phyloP scores from a whole-genome alignment of 2,797 vertebrate species.

The Phalanger gymnotis region DNA sequence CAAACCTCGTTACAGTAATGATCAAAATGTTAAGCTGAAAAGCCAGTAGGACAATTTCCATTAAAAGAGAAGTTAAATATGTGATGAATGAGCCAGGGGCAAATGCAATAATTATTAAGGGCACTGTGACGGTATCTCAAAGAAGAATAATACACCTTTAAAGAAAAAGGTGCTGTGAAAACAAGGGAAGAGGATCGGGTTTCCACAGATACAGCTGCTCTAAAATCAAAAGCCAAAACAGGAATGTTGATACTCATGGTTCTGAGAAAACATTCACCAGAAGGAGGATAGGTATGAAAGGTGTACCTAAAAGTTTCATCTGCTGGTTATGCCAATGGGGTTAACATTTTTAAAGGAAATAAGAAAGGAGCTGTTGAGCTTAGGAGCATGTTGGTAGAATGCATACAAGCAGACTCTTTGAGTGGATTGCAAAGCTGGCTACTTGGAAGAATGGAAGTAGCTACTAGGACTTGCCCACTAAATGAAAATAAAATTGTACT shows the following conservation, averaged over 20 bases:
- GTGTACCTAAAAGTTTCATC: not conserved
- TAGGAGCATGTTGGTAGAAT: conserved; percentile 4
- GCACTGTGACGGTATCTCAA: not conserved
- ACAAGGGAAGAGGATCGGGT: not conserved
- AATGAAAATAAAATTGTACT: not conserved
- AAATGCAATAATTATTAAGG: not conserved
- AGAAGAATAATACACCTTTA: not conserved
- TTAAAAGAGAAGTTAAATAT: not conserved
- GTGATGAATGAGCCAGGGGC: not conserved
- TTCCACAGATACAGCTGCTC: not conserved
- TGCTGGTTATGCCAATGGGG: not conserved
- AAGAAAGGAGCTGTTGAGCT: not conserved
- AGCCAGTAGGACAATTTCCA: conserved; percentile 53
- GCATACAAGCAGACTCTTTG: conserved; percentile 12
- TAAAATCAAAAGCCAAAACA: not conserved
- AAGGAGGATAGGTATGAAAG: not conserved
- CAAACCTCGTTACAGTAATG: conserved; percentile 84
- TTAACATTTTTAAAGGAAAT: not conserved
- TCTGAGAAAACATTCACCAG: not conserved
- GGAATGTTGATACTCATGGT: not conserved
- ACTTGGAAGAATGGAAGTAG: not conserved
- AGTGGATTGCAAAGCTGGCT: not conserved
- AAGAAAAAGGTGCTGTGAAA: not conserved
- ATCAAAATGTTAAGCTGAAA: conserved; percentile 79
- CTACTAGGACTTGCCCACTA: not conserved